Base-by-base conservation (phyloP, 2,888 invertebrate genomes). In the Trileptium ribeirensis region DNA sequence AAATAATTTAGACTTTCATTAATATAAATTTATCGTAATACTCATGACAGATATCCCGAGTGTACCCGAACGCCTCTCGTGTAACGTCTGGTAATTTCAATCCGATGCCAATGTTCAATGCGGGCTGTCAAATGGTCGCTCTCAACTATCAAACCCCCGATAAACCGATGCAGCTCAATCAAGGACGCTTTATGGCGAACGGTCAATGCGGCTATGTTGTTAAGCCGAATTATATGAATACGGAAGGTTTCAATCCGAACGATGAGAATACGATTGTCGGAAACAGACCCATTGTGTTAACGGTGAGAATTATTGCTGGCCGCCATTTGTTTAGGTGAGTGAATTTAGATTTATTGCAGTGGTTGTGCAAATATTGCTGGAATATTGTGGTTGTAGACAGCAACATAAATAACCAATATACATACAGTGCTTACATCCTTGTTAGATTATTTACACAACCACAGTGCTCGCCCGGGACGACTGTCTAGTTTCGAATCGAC, bases 31-130 rank as follows among this genome's bases (percentile, higher is more conserved):
- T n/a, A n/a, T n/a, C n/a, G n/a, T n/a, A n/a, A n/a, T n/a, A n/a
- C n/a, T n/a, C n/a, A n/a, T n/a, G n/a, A n/a, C n/a, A 51, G 89
- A 92, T 98, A 81, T 96, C 95, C 87, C 92, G 98, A 51, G 95
- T 98, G 0, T 99, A 98, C 89, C 99, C 99, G 0, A 89, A 90
- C 84, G 91, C 97, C 0, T 95, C 95, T 87, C 92, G 98, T 78
- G 93, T 98, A 80, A 97, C 98, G 87, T 98, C 98, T 0, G 96
- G 97, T 0, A 99, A 99, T 90, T 99, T 96, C 89, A 94, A 94
- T 90, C 98, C 99, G 0, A 91, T 95, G 2, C 93, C 94, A 0
- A 93, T 97, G 90, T 99, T 98, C 98, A 96, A 96, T 89, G 92
- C 93, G 19, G 98, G 97, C 0, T 95, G 94, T 75, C 99, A 99